phyloP scores from a whole-genome alignment of 1,140 invertebrate species.

The Atopsyche davidsoni region DNA sequence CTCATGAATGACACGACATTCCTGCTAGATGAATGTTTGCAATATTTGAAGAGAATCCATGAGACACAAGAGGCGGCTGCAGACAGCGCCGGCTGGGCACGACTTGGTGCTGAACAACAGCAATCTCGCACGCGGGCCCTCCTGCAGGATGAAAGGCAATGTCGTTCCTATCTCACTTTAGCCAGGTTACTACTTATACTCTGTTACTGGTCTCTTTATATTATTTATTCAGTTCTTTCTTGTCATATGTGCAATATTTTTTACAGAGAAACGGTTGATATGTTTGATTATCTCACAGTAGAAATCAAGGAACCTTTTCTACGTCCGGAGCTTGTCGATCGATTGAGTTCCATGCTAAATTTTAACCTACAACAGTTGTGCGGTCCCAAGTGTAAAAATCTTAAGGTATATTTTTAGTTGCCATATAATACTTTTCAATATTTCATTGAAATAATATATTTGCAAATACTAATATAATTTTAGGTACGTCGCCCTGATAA shows the following conservation, averaged over 20 bases:
- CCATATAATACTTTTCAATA: not conserved
- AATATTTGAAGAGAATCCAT: constrained; percentile 91
- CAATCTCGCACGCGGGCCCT: constrained; percentile 73
- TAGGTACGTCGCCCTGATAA: constrained; percentile 83
- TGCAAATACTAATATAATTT: not conserved
- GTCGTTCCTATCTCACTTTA: constrained; percentile 89
- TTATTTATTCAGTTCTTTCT: not conserved
- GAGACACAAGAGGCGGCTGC: constrained; percentile 76
- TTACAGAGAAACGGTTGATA: constrained; percentile 85
- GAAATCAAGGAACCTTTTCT: constrained; percentile 93
- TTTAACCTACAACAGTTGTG: constrained; percentile 96
- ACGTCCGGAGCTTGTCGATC: constrained; percentile 82
- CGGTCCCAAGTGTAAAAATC: constrained; percentile 93
- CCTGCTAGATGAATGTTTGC: constrained; percentile 90
- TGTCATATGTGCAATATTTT: not conserved
- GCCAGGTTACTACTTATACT: constrained; percentile 52
- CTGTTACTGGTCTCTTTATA: not conserved
- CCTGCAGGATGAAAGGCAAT: constrained; percentile 86
- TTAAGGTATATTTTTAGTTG: constrained; percentile 61
- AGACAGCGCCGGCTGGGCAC: constrained; percentile 60
- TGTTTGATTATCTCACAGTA: constrained; percentile 95
- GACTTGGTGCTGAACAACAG: constrained; percentile 64
- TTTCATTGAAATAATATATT: not conserved
- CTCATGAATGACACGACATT: constrained; percentile 99
- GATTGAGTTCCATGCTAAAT: constrained; percentile 95